Conservation (phyloP, 2,888 invertebrate genomes). For the Tholera decimalis region DNA sequence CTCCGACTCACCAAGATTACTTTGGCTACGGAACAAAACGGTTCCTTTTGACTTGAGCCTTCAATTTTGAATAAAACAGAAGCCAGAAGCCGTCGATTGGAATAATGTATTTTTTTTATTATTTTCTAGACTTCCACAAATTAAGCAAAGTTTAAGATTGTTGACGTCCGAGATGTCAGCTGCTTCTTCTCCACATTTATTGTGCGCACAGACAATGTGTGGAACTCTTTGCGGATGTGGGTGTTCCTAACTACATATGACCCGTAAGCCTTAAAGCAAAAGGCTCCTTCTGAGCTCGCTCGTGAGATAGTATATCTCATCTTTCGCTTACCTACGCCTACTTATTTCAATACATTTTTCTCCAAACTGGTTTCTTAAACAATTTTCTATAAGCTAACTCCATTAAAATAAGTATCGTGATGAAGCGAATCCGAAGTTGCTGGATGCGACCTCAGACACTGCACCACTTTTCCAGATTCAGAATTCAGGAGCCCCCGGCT, state of each 20-base stretch:
- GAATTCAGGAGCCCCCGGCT: slow-evolving; percentile 71
- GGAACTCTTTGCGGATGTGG: too few species aligned
- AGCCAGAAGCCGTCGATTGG: slow-evolving; percentile 56
- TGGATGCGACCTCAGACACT: slow-evolving; percentile 42
- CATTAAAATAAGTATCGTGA: slow-evolving; percentile 23
- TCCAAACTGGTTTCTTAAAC: background rate
- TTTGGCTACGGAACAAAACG: slow-evolving; percentile 73
- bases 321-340: too few species aligned
- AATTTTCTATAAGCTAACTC: slow-evolving; percentile 21
- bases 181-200: too few species aligned
- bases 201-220: too few species aligned
- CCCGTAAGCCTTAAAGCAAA: too few species aligned
- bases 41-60: slow-evolving; percentile 77
- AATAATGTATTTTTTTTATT: slow-evolving; percentile 60
- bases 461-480: slow-evolving; percentile 63
- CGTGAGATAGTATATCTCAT: too few species aligned
- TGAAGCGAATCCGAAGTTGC: slow-evolving; percentile 41
- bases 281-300: too few species aligned
- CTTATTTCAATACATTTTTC: too few species aligned
- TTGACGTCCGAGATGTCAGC: too few species aligned
- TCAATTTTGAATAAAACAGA: slow-evolving; percentile 70
- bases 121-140: slow-evolving; percentile 43
- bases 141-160: background rate
- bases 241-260: too few species aligned
- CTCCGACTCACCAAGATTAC: slow-evolving; percentile 77